Evolutionary conservation across 1,140 invertebrate species (phyloP).

Genomic region (Lordiphosa stackelbergi): DNA sequence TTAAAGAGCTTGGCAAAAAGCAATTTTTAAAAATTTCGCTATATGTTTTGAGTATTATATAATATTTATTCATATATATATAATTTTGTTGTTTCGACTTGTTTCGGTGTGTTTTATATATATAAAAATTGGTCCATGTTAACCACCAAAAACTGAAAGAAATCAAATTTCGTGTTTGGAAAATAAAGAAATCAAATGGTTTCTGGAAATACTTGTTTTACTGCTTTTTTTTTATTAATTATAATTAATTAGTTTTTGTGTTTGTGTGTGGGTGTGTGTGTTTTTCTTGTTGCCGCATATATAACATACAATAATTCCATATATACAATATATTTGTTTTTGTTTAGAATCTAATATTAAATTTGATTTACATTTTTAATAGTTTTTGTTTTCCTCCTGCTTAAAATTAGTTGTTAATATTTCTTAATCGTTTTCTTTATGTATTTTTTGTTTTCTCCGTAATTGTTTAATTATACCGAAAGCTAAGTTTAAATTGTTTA

Average conservation of each 20-base stretch:
- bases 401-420: conserved; percentile 9
- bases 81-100: conserved; percentile 24
- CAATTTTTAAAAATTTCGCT: conserved; percentile 71
- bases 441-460: conserved; percentile 31
- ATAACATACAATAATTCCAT: conserved; percentile 68
- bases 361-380: conserved; percentile 74
- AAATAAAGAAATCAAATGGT: conserved; percentile 25
- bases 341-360: conserved; percentile 51
- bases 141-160: conserved; percentile 53
- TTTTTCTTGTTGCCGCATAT: conserved; percentile 57
- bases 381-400: conserved; percentile 48
- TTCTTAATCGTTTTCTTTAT: conserved; percentile 36
- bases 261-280: conserved; percentile 37
- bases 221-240: conserved; percentile 49
- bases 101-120: conserved; percentile 36
- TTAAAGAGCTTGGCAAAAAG: conserved; percentile 48
- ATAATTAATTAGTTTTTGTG: conserved; percentile 65
- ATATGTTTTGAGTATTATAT: conserved; percentile 52
- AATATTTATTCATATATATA: conserved; percentile 44
- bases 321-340: conserved; percentile 64
- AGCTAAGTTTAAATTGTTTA: conserved; percentile 49
- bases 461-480: conserved; percentile 38
- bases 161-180: conserved; percentile 10
- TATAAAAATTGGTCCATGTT: conserved; percentile 73
- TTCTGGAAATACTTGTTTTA: conserved; percentile 64